Base-by-base conservation (phyloP, 2,113 vertebrate species). In the Tinamus guttatus region DNA sequence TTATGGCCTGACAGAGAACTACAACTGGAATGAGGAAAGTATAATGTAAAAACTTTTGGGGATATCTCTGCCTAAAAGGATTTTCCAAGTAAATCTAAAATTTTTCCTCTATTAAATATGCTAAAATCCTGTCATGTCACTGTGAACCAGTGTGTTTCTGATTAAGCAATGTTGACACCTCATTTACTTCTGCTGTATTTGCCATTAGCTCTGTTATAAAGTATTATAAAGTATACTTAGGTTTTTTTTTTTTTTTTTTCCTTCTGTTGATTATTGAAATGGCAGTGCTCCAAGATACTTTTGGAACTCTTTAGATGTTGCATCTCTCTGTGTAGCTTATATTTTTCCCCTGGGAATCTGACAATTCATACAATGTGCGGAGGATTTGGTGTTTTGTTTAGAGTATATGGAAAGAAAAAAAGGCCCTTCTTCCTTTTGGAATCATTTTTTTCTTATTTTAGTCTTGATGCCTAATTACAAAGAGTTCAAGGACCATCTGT, bases 401-500 rank as follows among this genome's bases (percentile, higher is more conserved):
- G 40, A n/a, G 17, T 52, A 8, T 45, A 54, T 58, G 47, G 21
- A 41, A 41, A 41, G 21, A 41, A 41, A 41, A 41, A 41, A 41
- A 41, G 40, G 40, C 40, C 40, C 12, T 40, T 41, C 40, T 41
- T 41, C 40, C 40, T 89, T 87, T 54, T 79, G 12, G 24, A 85
- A 43, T 43, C 16, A 43, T 43, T 17, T 86, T 67, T 59, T 28
- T 41, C 18, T 28, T 79, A 17, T 85, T 89, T 91, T 80, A 85
- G 81, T 38, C 40, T 25, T 79, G 9, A 64, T 85, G 47, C 63
- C 62, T 40, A 80, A 5, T 89, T 73, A 9, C 6, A 65, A 79
- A 59, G 32, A 63, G 73, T 85, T 96, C 78, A 96, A 95, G 84
- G 78, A 79, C 43, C 56, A 36, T 91, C 88, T 94, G 63, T 28